Conservation (phyloP, 2,113 vertebrate species). For the Phaethon lepturus region DNA sequence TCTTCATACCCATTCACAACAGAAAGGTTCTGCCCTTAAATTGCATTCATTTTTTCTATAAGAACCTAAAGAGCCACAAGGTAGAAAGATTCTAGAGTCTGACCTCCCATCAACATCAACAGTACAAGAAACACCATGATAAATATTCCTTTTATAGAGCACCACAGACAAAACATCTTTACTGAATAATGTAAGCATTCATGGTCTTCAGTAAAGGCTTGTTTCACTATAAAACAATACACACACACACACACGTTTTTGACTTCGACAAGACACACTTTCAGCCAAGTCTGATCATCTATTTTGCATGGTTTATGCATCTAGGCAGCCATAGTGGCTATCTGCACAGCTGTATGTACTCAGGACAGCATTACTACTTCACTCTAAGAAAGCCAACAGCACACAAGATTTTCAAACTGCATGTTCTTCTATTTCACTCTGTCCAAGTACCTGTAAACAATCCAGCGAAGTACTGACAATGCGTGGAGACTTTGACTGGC, state of each 20-base stretch:
- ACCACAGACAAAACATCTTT: not conserved
- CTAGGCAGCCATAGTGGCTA: not conserved
- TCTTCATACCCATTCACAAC: not conserved
- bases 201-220: not conserved
- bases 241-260: not conserved
- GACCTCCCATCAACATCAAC: not conserved
- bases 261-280: not conserved
- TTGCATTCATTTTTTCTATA: not conserved
- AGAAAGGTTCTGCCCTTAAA: not conserved
- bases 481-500: conserved; percentile 95
- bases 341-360: not conserved
- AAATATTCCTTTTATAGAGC: not conserved
- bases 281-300: not conserved
- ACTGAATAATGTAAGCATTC: not conserved
- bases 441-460: conserved; percentile 88
- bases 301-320: not conserved
- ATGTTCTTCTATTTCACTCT: not conserved
- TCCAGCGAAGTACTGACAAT: conserved; percentile 96
- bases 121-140: fast-evolving
- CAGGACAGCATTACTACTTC: not conserved
- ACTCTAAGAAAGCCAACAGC: not conserved
- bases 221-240: not conserved
- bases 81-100: not conserved
- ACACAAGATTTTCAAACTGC: not conserved
- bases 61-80: not conserved